Evolutionary conservation across 1,140 invertebrate species (phyloP), one percentile per base, ranked within the genome.

Genomic region (Drosophila novamexicana): DNA sequence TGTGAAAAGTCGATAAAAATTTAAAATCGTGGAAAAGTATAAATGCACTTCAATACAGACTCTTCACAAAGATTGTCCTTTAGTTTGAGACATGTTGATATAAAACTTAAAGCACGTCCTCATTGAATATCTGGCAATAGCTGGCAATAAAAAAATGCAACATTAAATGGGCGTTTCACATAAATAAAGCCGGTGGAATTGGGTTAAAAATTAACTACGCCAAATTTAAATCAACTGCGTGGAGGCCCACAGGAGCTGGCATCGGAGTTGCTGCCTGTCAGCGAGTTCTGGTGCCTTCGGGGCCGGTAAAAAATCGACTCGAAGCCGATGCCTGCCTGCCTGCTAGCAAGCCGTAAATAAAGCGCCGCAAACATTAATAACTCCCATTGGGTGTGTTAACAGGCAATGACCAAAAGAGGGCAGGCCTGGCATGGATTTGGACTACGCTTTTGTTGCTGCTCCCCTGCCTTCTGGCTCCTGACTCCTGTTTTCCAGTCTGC

Each of bases 131-230:
- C 40, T 32, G 14, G 14, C 14, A 14, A 14, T 14, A 14, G 64
- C 29, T 34, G 83, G 79, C 79, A 76, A 83, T 88, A 83, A 83
- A 88, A 82, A 75, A 79, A 66, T 74, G 77, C 83, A 82, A 86
- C 82, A 86, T 81, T 88, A 88, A 88, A 88, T 79, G 69, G 79
- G 83, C 83, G 84, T 65, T 66, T 70, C 77, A 75, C 83, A 89
- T 83, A 88, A 88, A 88, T 88, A 88, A 89, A 72, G 66, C 42
- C 59, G 52, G 22, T 57, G 58, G 71, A 83, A 89, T 89, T 88
- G 83, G 83, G 83, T 88, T 89, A 88, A 88, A 89, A 88, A 88
- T 88, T 88, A 88, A 88, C 83, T 88, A 88, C 79, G 69, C 79
- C 79, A 88, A 88, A 88, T 88, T 88, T 89, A 88, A 88, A 88